Conservation (phyloP, 2,888 invertebrate species). For the Herminia tarsipennalis region DNA sequence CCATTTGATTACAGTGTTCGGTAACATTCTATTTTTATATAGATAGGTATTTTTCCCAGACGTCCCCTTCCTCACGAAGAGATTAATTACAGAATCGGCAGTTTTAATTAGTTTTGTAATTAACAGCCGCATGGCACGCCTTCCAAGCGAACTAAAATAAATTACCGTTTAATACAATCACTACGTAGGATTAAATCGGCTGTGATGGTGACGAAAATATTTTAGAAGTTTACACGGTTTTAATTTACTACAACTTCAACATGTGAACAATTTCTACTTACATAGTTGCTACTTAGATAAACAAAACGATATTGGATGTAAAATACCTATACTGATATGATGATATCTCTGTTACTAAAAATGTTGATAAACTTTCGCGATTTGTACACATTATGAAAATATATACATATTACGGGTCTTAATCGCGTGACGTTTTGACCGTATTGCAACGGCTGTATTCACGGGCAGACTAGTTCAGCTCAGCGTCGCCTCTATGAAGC, state of each 20-base stretch:
- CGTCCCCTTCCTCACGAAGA: constrained; percentile 48
- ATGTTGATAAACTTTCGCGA: too few species aligned
- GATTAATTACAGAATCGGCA: constrained; percentile 82
- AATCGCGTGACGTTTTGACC: too few species aligned
- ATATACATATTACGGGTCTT: too few species aligned
- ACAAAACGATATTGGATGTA: too few species aligned
- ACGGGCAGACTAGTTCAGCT: too few species aligned
- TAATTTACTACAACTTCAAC: neutral
- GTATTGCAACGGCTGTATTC: too few species aligned
- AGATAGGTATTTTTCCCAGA: constrained; percentile 35
- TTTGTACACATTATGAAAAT: too few species aligned
- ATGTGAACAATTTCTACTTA: too few species aligned
- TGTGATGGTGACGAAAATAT: constrained; percentile 20
- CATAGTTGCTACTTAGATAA: too few species aligned
- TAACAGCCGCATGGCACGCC: constrained; percentile 73
- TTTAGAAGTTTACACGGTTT: neutral
- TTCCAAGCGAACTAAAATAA: constrained; percentile 76
- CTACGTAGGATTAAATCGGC: constrained; percentile 64
- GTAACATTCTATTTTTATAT: neutral
- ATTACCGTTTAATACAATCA: constrained; percentile 82
- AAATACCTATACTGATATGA: too few species aligned
- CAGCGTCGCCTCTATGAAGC: too few species aligned
- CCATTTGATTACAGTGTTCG: neutral
- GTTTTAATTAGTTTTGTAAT: constrained; percentile 84
- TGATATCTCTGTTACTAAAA: too few species aligned